Percentiles rank a stretch among this genome's conserved stretches.
Evolutionary conservation across 1,140 invertebrate genomes (phyloP).

Genomic region (Drosophila pallidifrons): DNA sequence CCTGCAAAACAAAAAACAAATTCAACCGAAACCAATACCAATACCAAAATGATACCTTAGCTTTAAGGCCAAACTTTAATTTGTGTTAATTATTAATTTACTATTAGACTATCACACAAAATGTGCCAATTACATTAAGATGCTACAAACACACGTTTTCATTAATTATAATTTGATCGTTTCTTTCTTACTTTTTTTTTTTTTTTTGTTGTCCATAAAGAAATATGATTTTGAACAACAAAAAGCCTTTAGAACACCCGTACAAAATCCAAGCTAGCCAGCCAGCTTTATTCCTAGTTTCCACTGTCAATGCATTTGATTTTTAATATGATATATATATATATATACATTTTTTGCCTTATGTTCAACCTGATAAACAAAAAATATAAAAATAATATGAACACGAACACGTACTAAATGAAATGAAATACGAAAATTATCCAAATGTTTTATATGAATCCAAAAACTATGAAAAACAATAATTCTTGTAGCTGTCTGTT

Average conservation of each 20-base stretch:
- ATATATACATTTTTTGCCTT: slow-evolving; percentile 32
- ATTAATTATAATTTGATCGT: slow-evolving; percentile 25
- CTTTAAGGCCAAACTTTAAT: slow-evolving; percentile 68
- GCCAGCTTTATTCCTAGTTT: slow-evolving; percentile 45
- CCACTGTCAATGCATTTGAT: slow-evolving; percentile 58
- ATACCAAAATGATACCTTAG: slow-evolving; percentile 47
- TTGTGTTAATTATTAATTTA: slow-evolving; percentile 60
- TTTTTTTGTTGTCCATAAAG: slow-evolving; percentile 1
- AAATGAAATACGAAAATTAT: slow-evolving; percentile 29
- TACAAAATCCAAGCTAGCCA: slow-evolving; percentile 32
- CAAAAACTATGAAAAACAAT: slow-evolving; percentile 38
- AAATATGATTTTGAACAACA: slow-evolving; percentile 24
- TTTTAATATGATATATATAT: slow-evolving; percentile 45
- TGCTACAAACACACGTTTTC: slow-evolving; percentile 24
- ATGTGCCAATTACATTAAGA: slow-evolving; percentile 52
- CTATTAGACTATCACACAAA: slow-evolving; percentile 47
- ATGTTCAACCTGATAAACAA: slow-evolving; percentile 41
- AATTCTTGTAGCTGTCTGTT: slow-evolving; percentile 60
- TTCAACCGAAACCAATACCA: slow-evolving; percentile 16
- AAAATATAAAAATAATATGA: neutral
- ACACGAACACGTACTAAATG: slow-evolving; percentile 29
- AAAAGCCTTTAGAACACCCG: slow-evolving; percentile 25
- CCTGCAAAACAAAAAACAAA: slow-evolving; percentile 34
- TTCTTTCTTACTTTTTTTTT: neutral
- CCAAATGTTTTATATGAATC: slow-evolving; percentile 24